Evolutionary conservation across 2,797 vertebrate species (phyloP).

Genomic region (Moxostoma hubbsi): DNA sequence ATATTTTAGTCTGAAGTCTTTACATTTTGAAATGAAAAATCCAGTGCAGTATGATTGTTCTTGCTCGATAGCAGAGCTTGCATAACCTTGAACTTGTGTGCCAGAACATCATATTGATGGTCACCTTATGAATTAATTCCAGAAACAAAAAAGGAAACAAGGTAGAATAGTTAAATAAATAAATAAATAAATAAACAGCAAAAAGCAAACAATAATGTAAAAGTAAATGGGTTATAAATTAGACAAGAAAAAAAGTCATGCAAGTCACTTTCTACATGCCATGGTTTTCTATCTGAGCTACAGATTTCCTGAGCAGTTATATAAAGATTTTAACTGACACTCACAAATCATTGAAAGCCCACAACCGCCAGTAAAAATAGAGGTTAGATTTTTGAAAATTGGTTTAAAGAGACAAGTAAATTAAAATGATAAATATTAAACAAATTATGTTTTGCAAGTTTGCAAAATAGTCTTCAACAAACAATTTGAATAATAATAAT

Average conservation of each 20-base stretch:
- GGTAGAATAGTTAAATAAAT: not conserved
- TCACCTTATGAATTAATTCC: not conserved
- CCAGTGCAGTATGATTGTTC: conserved; percentile 18
- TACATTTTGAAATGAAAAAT: conserved; percentile 17
- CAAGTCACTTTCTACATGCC: not conserved
- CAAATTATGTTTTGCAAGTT: too few relatives aligned
- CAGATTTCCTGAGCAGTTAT: not conserved
- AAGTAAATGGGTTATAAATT: not conserved
- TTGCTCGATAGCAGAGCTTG: conserved; percentile 16
- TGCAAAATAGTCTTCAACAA: too few relatives aligned
- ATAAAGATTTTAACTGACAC: not conserved
- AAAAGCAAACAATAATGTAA: not conserved
- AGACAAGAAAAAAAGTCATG: not conserved
- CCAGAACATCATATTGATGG: conserved; percentile 21
- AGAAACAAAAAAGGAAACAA: conserved; percentile 20
- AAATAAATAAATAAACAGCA: not conserved
- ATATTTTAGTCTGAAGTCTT: not conserved
- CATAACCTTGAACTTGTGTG: conserved; percentile 31
- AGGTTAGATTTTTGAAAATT: too few relatives aligned
- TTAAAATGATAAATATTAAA: not conserved
- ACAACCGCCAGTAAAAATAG: not conserved
- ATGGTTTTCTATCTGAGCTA: not conserved
- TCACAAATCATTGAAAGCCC: not conserved
- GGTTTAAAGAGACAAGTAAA: not conserved
- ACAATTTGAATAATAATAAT: too few relatives aligned